phyloP scores from a whole-genome alignment of 1,140 invertebrate species.

The Procambarus virginalis region DNA sequence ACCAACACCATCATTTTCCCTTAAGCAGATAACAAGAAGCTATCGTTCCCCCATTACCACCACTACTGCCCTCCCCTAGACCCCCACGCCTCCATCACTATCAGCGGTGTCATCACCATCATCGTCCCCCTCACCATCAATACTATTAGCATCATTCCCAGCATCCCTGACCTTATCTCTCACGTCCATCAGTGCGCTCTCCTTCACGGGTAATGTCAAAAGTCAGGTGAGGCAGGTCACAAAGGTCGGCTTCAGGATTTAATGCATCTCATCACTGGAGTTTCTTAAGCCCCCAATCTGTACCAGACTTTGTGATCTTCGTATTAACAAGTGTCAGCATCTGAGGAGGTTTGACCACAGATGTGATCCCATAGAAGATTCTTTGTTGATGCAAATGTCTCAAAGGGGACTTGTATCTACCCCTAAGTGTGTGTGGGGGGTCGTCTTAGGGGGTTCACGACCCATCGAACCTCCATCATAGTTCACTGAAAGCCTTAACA shows the following conservation, averaged over 20 bases:
- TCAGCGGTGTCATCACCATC: neutral
- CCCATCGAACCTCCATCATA: slow-evolving; percentile 5
- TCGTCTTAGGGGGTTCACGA: slow-evolving; percentile 1
- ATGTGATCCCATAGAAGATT: no score
- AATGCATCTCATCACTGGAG: neutral
- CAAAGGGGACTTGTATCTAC: neutral
- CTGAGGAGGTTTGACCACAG: neutral
- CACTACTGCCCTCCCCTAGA: neutral
- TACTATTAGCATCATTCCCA: neutral
- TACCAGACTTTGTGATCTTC: neutral
- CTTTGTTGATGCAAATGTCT: no score
- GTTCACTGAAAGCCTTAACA: slow-evolving; percentile 14
- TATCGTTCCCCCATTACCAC: neutral
- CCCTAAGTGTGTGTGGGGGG: no score
- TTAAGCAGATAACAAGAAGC: neutral
- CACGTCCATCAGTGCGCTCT: neutral
- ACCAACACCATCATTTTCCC: neutral
- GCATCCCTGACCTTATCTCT: neutral
- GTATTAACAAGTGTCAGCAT: neutral
- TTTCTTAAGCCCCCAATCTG: neutral
- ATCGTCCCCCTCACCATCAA: neutral
- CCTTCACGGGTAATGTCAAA: neutral
- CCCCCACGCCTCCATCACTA: neutral
- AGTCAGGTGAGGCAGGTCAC: neutral
- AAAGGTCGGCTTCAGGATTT: neutral